Evolutionary conservation across 2,797 vertebrate species (phyloP).

Genomic region (Babyrousa celebensis): DNA sequence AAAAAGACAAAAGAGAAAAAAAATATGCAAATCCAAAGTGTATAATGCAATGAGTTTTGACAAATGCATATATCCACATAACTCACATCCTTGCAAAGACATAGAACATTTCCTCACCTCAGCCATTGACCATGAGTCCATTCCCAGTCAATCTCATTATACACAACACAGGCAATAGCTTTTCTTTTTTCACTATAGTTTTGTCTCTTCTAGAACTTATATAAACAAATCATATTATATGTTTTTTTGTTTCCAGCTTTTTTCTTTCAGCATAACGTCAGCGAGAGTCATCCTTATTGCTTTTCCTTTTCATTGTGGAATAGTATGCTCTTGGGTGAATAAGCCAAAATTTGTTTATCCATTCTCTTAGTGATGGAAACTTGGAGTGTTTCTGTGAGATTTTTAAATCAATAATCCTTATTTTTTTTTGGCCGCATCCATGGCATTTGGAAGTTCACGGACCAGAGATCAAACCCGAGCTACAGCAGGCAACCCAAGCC

Average conservation of each 20-base stretch:
- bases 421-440: too few relatives aligned
- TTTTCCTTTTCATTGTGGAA: slow-evolving; percentile 31
- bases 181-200: not conserved
- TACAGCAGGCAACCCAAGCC: too few relatives aligned
- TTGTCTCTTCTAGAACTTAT: not conserved
- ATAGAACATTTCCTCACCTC: not conserved
- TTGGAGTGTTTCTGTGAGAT: not conserved
- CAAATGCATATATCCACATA: not conserved
- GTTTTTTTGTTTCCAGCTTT: not conserved
- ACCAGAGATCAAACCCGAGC: too few relatives aligned
- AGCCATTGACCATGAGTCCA: not conserved
- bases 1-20: too few relatives aligned
- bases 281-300: not conserved
- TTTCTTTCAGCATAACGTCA: slow-evolving; percentile 19
- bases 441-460: too few relatives aligned
- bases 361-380: not conserved
- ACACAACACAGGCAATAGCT: not conserved
- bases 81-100: not conserved
- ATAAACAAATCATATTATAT: not conserved
- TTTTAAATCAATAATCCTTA: not conserved
- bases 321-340: not conserved
- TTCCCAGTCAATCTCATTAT: not conserved
- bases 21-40: not conserved
- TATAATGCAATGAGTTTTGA: not conserved
- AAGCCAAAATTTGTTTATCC: slow-evolving; percentile 4